Base-by-base conservation (phyloP, 1,140 invertebrate species). In the Bombus consobrinus region DNA sequence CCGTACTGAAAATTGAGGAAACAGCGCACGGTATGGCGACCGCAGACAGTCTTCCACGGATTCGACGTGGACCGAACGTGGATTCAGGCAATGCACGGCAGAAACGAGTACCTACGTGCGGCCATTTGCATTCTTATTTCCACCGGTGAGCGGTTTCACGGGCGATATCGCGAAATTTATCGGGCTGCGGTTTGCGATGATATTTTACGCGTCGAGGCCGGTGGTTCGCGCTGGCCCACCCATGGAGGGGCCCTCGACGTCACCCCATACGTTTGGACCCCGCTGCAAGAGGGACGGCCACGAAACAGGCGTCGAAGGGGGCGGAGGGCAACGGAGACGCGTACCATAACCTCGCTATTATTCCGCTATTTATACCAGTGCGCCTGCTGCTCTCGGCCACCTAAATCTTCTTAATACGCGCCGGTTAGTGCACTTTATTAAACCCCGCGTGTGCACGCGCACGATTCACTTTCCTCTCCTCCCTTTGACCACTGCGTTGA, bases 391-490 rank as follows among this genome's bases (percentile, higher is more conserved):
- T 92, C 89, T 90, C 89, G 92, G 87, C 83, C 92, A 90, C 89
- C 92, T 93, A 93, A 93, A 93, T 93, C 93, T 94, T 93, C 90
- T 94, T 93, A 94, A 93, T 94, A 93, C 91, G 92, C 91, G 88
- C 88, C 91, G 88, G 92, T 93, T 93, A 93, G 88, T 90, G 91
- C 90, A 93, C 91, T 93, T 93, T 92, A 91, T 92, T 90, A 90
- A 90, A 77, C 85, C 83, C 84, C 85, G 88, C 89, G 87, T 87
- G 88, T 72, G 79, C 72, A 86, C 85, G 85, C 88, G 87, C 62
- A 64, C 79, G 72, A 71, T 76, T 71, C 78, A 28, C 59, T 59
- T 77, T 39, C 43, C 71, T 13, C 43, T 39, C 43, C 64, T 57
- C 39, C 18, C 39, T 47, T 41, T 37, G 18, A 34, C 53, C 37